Evolutionary conservation across 2,888 invertebrate species (phyloP).

Genomic region (Protodeltote pygarga): DNA sequence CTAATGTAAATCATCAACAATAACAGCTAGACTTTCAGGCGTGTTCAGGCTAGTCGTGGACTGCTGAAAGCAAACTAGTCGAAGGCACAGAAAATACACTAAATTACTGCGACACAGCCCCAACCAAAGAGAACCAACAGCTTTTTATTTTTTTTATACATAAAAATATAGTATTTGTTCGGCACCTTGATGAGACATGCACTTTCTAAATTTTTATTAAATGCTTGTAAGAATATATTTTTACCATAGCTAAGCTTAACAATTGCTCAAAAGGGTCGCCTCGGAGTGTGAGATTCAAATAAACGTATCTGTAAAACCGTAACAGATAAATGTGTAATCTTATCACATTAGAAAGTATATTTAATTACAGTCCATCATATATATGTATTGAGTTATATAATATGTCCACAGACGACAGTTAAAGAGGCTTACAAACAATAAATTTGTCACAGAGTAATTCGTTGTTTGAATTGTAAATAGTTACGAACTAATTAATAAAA

Average conservation of each 20-base stretch:
- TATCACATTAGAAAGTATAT: slow-evolving; percentile 32
- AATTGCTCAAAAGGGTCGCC: slow-evolving; percentile 37
- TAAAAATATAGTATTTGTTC: slow-evolving; percentile 52
- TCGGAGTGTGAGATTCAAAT: slow-evolving; percentile 56
- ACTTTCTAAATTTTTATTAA: slow-evolving; percentile 26
- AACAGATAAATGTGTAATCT: slow-evolving; percentile 35
- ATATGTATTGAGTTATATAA: slow-evolving; percentile 58
- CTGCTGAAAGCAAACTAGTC: slow-evolving; percentile 72
- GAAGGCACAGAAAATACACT: slow-evolving; percentile 79
- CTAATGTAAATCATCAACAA: slow-evolving; percentile 55
- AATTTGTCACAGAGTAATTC: slow-evolving; percentile 78
- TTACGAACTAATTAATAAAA: slow-evolving; percentile 72
- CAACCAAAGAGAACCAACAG: slow-evolving; percentile 56
- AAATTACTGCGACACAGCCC: slow-evolving; percentile 73
- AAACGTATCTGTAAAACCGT: slow-evolving; percentile 24
- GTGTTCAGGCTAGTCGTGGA: slow-evolving; percentile 56
- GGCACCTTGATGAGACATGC: slow-evolving; percentile 45
- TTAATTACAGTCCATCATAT: slow-evolving; percentile 46
- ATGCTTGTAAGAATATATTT: slow-evolving; percentile 30
- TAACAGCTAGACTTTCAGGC: slow-evolving; percentile 59
- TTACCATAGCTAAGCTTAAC: slow-evolving; percentile 17
- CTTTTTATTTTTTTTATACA: slow-evolving; percentile 34
- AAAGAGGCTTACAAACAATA: slow-evolving; percentile 56
- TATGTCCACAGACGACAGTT: slow-evolving; percentile 44
- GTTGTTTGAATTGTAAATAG: slow-evolving; percentile 77